Base-by-base conservation (phyloP, 2,797 vertebrate genomes). In the Scolopax bukidnonensis region DNA sequence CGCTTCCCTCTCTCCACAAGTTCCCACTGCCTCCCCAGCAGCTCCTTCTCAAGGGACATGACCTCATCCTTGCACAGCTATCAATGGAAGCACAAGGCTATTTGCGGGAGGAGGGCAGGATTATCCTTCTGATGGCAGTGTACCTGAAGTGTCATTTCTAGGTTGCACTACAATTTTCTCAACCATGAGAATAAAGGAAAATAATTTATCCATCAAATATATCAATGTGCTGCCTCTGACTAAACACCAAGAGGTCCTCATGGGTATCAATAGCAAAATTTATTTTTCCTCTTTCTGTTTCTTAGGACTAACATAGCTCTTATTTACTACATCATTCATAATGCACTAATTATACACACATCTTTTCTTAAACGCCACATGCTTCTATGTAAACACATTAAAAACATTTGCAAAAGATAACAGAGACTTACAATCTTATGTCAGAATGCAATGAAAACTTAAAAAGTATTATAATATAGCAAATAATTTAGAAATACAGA, bases 1-100 rank as follows among this genome's bases (percentile, higher is more conserved):
- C 0, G 0, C 18, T 81, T 4, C 9, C 5, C 1, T 23, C 61
- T 48, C 47, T 56, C 30, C 57, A 17, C 0, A 3, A 54, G 53
- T 3, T 27, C 57, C 38, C n/a, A 47, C 1, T 1, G 4, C 12
- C 17, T 73, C 13, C 10, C 38, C 56, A 70, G 57, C n/a, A 79
- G 20, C 33, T 63, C 18, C 32, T 81, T 65, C 41, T 78, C 16
- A 50, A 56, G 18, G 13, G 38, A 36, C 32, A 8, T 4, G 67
- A 50, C 13, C 43, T 40, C 10, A 14, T 2, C 2, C 38, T 40
- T 41, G 33, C 27, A n/a, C 0, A 3, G 47, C 28, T 41, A 20
- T 25, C 36, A 47, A 0, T 16, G 27, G 45, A 68, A 65, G 5
- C 21, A 18, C 28, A 38, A 57, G n/a, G 12, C 9, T 76, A 2